Evolutionary conservation across 2,113 vertebrate genomes (phyloP).

Genomic region (Sylvia atricapilla): DNA sequence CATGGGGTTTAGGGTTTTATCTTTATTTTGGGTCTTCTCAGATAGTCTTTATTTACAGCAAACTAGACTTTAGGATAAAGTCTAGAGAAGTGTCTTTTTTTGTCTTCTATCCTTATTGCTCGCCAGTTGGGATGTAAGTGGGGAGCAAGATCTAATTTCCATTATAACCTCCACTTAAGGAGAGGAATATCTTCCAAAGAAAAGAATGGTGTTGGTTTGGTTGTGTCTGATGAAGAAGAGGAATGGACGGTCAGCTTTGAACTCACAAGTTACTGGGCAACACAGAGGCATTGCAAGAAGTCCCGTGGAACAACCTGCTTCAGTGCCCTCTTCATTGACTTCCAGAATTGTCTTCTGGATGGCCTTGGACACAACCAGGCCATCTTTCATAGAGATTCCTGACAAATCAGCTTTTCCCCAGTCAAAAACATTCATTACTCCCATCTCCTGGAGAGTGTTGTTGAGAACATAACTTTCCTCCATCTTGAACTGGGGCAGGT

Average conservation of each 20-base stretch:
- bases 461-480: conserved; percentile 62
- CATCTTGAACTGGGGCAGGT: conserved; percentile 72
- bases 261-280: not conserved
- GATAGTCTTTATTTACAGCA: not conserved
- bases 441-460: conserved; percentile 45
- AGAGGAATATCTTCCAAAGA: conserved; percentile 66
- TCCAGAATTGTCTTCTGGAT: conserved; percentile 70
- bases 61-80: not conserved
- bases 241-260: conserved; percentile 71
- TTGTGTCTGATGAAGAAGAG: conserved; percentile 69
- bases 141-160: not conserved
- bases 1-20: not conserved
- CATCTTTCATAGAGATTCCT: conserved; percentile 62
- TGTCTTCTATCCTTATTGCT: not conserved
- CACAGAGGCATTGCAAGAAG: conserved; percentile 20
- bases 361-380: conserved; percentile 64
- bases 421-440: conserved; percentile 66
- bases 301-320: conserved; percentile 31
- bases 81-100: not conserved
- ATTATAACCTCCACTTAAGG: conserved; percentile 35
- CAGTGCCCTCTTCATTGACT: conserved; percentile 70
- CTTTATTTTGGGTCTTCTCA: not conserved
- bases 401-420: conserved; percentile 72
- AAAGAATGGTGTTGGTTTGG: conserved; percentile 56
- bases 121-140: not conserved